phyloP scores from a whole-genome alignment of 2,797 vertebrate genomes.

The Otolemur crassicaudatus region DNA sequence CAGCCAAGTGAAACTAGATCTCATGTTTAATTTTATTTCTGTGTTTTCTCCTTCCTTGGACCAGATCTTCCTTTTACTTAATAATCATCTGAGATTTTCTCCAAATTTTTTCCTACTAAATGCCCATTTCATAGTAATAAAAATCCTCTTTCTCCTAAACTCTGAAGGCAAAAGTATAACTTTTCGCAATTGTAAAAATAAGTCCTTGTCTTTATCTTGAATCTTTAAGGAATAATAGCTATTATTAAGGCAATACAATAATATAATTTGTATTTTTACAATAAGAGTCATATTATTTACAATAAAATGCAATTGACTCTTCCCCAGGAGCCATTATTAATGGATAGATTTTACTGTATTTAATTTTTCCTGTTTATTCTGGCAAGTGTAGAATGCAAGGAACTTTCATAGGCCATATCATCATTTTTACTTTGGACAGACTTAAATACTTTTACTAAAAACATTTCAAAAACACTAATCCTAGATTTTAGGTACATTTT shows the following conservation, averaged over 20 bases:
- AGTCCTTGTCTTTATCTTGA: background rate
- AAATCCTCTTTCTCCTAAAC: background rate
- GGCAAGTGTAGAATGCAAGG: background rate
- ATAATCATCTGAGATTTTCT: background rate
- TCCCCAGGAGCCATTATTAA: background rate
- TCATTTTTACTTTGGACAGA: constrained; percentile 2
- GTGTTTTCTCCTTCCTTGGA: background rate
- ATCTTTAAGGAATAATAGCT: background rate
- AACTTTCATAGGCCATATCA: background rate
- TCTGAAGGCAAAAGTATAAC: background rate
- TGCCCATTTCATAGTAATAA: background rate
- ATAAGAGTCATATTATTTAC: too few relatives aligned
- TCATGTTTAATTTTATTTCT: background rate
- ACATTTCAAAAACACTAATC: background rate
- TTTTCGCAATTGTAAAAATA: background rate
- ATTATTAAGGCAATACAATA: background rate
- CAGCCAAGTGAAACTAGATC: background rate
- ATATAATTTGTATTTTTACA: background rate
- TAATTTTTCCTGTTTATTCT: background rate
- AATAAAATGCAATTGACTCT: background rate
- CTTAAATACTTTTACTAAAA: constrained; percentile 37
- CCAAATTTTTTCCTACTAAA: background rate
- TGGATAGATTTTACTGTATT: background rate
- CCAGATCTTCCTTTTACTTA: background rate
- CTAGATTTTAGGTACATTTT: constrained; percentile 17